A percentile compares a stretch with the other conserved stretches of the same genome.
These are phyloP conservation scores for Clamator glandarius DNA, from an alignment of 2,797 vertebrate species.

Conservation along the genomic window DNA sequence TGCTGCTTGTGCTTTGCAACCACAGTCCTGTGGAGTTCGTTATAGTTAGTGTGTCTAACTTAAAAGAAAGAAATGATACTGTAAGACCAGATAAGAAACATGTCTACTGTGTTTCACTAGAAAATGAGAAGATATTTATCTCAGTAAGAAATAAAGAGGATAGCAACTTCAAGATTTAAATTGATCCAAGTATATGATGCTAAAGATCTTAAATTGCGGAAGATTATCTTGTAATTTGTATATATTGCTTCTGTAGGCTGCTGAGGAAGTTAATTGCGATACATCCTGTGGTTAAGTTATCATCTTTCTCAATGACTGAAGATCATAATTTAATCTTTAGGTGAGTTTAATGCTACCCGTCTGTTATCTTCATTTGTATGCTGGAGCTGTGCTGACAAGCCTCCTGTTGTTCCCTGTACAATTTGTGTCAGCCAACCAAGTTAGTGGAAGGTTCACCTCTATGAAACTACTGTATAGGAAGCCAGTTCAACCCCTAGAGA, in stretches of 20 bases:
- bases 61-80: background rate
- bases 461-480: background rate
- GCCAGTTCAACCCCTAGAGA: background rate
- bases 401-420: conserved; percentile 43
- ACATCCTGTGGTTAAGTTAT: conserved; percentile 69
- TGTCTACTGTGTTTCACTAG: background rate
- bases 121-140: conserved; percentile 46
- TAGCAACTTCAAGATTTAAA: conserved; percentile 64
- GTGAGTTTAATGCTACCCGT: conserved; percentile 52
- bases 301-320: conserved; percentile 68
- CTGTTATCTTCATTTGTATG: conserved; percentile 50
- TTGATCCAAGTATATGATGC: conserved; percentile 60
- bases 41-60: background rate
- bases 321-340: conserved; percentile 67
- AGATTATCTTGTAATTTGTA: conserved; percentile 72
- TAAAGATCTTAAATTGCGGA: conserved; percentile 63
- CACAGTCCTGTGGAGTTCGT: background rate
- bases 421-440: conserved; percentile 49
- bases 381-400: conserved; percentile 29
- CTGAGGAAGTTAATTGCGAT: conserved; percentile 68
- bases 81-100: background rate
- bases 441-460: conserved; percentile 37
- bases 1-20: background rate
- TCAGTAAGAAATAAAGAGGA: conserved; percentile 53
- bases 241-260: conserved; percentile 69